Base-by-base conservation (phyloP, 92 coral and sea anemone species). In the Palythoa grandis region DNA sequence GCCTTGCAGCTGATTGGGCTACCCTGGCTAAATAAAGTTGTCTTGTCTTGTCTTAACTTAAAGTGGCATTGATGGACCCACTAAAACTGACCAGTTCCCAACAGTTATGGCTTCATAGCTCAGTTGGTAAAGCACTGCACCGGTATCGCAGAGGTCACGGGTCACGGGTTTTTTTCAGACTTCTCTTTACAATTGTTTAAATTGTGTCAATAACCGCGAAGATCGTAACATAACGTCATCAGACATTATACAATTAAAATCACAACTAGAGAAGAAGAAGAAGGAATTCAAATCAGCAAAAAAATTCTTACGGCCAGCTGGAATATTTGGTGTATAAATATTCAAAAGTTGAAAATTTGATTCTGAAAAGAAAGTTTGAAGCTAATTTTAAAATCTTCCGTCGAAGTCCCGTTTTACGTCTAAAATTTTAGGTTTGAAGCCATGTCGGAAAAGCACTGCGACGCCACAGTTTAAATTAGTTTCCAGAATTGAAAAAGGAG, bases 231-330 rank as follows among this genome's bases (percentile, higher is more conserved):
- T n/a, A n/a, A n/a, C n/a, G n/a, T n/a, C n/a, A n/a, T n/a, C 56
- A 14, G 1, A 8, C 0, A 43, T 39, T 16, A 60, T 14, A 53
- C 87, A 89, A 74, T 80, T 72, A 17, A 89, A 89, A 22, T 86
- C 89, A 1, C 87, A 87, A 5, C 60, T 70, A 4, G 52, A 12
- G 2, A 74, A 47, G 52, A n/a, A n/a, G 10, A 50, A 11, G 10
- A 19, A 74, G 37, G 48, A n/a, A 9, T 74, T 37, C 11, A 48
- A 20, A 50, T 48, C 9, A 6, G 78, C 11, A 22, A 74, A 6
- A 24, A 74, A 50, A 0, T 1, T 16, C 15, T 48, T 74, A 3
- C 58, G 25, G 1, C 22, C 7, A 11, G 57, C 5, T 3, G 61
- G 61, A 11, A 47, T 74, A 14, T 74, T 74, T 9, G 37, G 78